Base-by-base conservation (phyloP, 2,113 vertebrate species). In the Eptesicus fuscus region DNA sequence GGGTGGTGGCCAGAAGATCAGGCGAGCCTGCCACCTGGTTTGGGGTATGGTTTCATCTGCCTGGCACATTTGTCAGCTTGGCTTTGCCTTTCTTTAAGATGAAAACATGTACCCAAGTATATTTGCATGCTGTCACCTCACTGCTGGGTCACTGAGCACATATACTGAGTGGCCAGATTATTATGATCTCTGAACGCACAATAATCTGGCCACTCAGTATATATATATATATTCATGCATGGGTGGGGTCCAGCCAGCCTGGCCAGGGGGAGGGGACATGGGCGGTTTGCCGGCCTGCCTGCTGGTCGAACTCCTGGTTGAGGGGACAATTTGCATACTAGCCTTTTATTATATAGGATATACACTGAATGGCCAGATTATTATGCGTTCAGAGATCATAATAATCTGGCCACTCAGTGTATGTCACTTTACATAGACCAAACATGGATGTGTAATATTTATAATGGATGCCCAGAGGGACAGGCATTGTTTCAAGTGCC, bases 11-110 rank as follows among this genome's bases (percentile, higher is more conserved):
- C 93, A 92, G 67, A 71, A 76, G 80, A 95, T 53, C 79, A 63
- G 76, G 67, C 2, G 5, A 90, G 88, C 11, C 71, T 49, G 82
- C 95, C 96, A 94, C 96, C 96, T 97, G 95, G 59, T 65, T 84
- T 80, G 89, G 87, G 70, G 86, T 85, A 83, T 77, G 80, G 82
- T 91, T 87, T 84, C 92, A 93, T 93, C 90, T 69, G 91, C 37
- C 78, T 14, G 35, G 67, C 49, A 90, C 77, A 69, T 84, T 78
- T 77, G 73, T 73, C 76, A 87, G 47, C 73, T 82, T 70, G 61
- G 47, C 79, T 32, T 82, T 67, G 42, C 40, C 77, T 82, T 90
- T 78, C 49, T 85, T 82, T 63, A 73, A 47, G 77, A 90, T 71
- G 37, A 73, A 88, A 90, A 84, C 11, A 40, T 63, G 63, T 40